Conservation (phyloP, 2,797 vertebrate species). For the Hapalemur alaotrensis region DNA sequence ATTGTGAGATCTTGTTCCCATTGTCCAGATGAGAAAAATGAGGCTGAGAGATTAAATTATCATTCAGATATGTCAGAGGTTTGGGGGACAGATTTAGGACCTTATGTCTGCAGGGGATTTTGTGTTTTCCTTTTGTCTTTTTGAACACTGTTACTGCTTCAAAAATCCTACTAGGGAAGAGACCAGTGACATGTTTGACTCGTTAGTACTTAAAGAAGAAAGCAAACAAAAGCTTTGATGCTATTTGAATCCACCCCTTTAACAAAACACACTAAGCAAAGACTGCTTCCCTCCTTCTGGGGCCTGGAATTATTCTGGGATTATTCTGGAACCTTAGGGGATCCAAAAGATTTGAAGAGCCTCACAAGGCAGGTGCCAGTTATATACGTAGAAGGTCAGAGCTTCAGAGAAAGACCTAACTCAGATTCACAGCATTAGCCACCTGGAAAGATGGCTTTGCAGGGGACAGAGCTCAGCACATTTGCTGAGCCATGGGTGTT, state of each 20-base stretch:
- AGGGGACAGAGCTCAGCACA: background rate
- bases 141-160: background rate
- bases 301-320: background rate
- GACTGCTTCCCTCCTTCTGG: background rate
- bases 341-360: background rate
- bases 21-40: background rate
- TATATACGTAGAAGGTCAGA: background rate
- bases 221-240: background rate
- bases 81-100: background rate
- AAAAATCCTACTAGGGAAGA: background rate
- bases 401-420: background rate
- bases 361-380: accelerated
- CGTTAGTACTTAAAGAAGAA: background rate
- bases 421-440: background rate
- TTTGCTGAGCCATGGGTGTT: background rate
- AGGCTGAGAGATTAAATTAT: background rate
- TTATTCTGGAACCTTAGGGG: background rate
- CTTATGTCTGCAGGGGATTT: background rate
- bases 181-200: background rate
- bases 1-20: background rate
- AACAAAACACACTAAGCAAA: background rate
- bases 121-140: background rate
- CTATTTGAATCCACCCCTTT: background rate
- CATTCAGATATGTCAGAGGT: background rate
- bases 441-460: background rate